Evolutionary conservation across 2,797 vertebrate species (phyloP), one percentile per base, ranked within the genome.

Genomic region (Margarornis squamiger): DNA sequence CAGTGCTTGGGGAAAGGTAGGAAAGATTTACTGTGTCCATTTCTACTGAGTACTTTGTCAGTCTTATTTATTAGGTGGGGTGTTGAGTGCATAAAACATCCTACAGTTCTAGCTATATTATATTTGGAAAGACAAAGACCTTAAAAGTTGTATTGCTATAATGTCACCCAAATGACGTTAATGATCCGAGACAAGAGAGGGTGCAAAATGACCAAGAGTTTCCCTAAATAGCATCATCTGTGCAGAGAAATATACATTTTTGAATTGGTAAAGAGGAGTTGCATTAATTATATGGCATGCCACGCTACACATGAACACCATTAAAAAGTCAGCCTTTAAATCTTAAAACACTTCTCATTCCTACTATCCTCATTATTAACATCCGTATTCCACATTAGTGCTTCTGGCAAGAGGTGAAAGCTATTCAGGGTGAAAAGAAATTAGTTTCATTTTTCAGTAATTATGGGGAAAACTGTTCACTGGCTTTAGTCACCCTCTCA

Each of bases 361-460:
- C 51, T 86, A 68, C 79, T 85, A 5, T 75, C 88, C 92, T 96
- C 93, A 95, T 97, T 96, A 97, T 91, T 95, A 96, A 82, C 70
- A 89, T 89, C 67, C 17, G 7, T 91, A 95, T 95, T 96, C 87
- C 78, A 52, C 85, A 58, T 71, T 86, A 92, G 90, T 46, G 93
- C 97, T 96, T 80, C 93, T 94, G 87, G 96, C 96, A 95, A 95
- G 93, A 95, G 91, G 96, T 93, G 79, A 88, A 95, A 96, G 90
- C 79, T 90, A 92, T 93, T 88, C 80, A 81, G 94, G 90, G 95
- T 95, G 91, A 88, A 93, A 96, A 94, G 87, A 96, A 95, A 97
- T 96, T 92, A 95, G 90, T 96, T 96, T 95, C 62, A 81, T 95
- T 96, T 96, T 91, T 68, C 85, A 89, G 95, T 97, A 97, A 97